These are phyloP conservation scores for Ormyrus thymus DNA, from an alignment of 2,888 invertebrate genomes.

Conservation along the genomic window DNA sequence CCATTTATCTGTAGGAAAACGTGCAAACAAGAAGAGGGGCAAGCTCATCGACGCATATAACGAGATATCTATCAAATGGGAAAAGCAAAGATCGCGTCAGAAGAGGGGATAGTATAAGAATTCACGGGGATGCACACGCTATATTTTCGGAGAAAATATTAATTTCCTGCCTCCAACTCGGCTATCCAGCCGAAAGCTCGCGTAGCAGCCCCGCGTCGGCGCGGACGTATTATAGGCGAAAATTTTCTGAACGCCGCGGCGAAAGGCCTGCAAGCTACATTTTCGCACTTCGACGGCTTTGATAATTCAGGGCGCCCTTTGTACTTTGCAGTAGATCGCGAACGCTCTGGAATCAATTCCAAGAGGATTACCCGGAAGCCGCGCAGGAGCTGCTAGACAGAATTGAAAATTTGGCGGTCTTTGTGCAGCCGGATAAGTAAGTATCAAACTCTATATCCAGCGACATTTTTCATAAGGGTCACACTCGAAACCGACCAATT, in stretches of 20 bases:
- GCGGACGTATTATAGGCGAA: too few relatives aligned
- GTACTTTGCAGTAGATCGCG: slow-evolving; percentile 53
- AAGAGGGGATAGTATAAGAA: too few relatives aligned
- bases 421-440: slow-evolving; percentile 83
- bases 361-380: slow-evolving; percentile 86
- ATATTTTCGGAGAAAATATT: slow-evolving; percentile 5
- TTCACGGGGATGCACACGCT: too few relatives aligned
- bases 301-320: slow-evolving; percentile 20
- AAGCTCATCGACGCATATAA: too few relatives aligned
- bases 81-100: too few relatives aligned
- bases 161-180: background rate
- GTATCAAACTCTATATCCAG: slow-evolving; percentile 66
- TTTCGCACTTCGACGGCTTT: background rate
- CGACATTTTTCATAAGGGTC: background rate
- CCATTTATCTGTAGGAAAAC: too few relatives aligned
- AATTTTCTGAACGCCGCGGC: background rate
- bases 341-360: slow-evolving; percentile 67
- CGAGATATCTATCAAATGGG: too few relatives aligned
- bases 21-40: too few relatives aligned
- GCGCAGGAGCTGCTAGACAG: slow-evolving; percentile 82
- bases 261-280: background rate
- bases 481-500: too few relatives aligned
- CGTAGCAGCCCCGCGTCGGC: too few relatives aligned
- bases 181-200: too few relatives aligned
- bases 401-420: slow-evolving; percentile 58